Evolutionary conservation across 2,888 invertebrate species (phyloP), one percentile per base, ranked within the genome.

Genomic region (Pterostichus niger): DNA sequence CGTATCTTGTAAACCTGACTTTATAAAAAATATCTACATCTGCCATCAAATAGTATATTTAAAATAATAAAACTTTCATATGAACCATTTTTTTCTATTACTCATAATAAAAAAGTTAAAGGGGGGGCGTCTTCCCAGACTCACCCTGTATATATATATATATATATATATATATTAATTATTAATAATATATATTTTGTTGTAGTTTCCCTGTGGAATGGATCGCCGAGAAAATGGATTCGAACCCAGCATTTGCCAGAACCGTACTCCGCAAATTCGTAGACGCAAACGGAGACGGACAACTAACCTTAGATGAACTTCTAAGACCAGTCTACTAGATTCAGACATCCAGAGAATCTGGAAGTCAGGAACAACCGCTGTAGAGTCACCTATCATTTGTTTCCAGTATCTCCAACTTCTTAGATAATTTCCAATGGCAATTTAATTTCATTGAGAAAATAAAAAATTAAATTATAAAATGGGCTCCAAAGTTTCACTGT

Each of bases 211-310:
- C 84, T 11, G 24, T 84, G 52, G 84, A 84, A 13, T 84, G 84
- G 84, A 79, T 84, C n/a, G 84, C 82, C 4, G 84, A 84, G 24
- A 84, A 82, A 80, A 84, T 84, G 84, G 84, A 84, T 79, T 76
- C 54, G 35, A 84, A 84, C 61, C 84, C 84, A 61, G 44, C 82
- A 2, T 83, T 84, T 35, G 84, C 84, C 35, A 79, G 71, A 59
- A 80, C 80, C 24, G 54, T 84, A 15, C 80, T 84, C 31, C 84
- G 82, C 15, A 84, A 84, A 84, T 84, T 84, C 64, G 84, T 84
- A 0, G 84, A 84, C 44, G 71, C 46, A 10, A 84, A 84, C 52
- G 84, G 84, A 6, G 84, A 84, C 59, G 84, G 84, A n/a, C 82
- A 80, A 61, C 75, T 84, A 40, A 79, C 84, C 13, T 49, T 84